These are phyloP conservation scores for Emydoidea blandingii DNA, from an alignment of 2,797 vertebrate species.

Conservation along the genomic window DNA sequence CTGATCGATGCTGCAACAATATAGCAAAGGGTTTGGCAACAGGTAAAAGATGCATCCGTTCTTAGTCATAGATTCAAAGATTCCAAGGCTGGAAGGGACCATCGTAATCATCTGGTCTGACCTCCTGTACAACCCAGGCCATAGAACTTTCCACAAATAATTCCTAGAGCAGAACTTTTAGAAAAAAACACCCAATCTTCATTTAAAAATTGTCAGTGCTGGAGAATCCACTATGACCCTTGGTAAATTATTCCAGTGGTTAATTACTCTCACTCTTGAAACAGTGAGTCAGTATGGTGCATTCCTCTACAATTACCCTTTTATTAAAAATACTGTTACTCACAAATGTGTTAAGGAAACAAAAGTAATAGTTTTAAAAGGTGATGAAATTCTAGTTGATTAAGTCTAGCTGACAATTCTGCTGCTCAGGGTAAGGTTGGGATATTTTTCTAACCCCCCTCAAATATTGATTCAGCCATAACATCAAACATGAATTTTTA, in stretches of 20 bases:
- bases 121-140: background rate
- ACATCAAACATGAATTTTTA: background rate
- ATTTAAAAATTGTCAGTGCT: background rate
- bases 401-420: background rate
- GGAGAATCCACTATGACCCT: background rate
- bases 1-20: background rate
- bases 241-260: background rate
- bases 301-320: background rate
- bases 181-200: background rate
- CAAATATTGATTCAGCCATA: constrained; percentile 44
- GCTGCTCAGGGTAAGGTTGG: background rate
- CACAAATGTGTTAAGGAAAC: background rate
- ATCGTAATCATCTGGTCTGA: background rate
- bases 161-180: background rate
- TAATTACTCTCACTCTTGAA: background rate
- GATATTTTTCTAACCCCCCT: background rate
- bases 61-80: background rate
- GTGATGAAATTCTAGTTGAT: background rate
- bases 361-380: background rate
- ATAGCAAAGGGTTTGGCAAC: background rate
- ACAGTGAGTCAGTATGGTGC: background rate
- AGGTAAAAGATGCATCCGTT: background rate
- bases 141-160: background rate
- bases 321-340: background rate
- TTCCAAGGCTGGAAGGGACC: background rate